phyloP scores from a whole-genome alignment of 2,888 invertebrate genomes.

The Drosophila rellima region DNA sequence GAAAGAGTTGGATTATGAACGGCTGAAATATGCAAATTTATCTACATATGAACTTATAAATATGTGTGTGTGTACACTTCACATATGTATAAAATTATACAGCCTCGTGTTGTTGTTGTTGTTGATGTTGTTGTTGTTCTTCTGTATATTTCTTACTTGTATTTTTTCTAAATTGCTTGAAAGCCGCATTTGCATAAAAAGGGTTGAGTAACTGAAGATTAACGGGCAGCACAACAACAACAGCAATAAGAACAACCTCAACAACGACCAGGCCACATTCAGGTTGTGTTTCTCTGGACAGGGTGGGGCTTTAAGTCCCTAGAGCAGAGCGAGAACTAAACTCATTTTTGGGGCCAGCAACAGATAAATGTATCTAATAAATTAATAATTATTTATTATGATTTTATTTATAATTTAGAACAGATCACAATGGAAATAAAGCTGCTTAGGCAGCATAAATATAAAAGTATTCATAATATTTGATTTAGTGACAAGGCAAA shows the following conservation, averaged over 20 bases:
- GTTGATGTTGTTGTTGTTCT: slow-evolving; percentile 33
- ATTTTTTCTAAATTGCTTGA: slow-evolving; percentile 74
- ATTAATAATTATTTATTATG: slow-evolving; percentile 4
- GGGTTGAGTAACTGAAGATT: slow-evolving; percentile 82
- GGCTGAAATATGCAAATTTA: slow-evolving; percentile 80
- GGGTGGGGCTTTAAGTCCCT: slow-evolving; percentile 50
- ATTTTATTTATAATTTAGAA: slow-evolving; percentile 2
- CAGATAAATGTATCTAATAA: slow-evolving; percentile 7
- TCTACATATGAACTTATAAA: slow-evolving; percentile 76
- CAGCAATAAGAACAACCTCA: slow-evolving; percentile 18
- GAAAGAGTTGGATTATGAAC: slow-evolving; percentile 82
- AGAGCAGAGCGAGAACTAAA: slow-evolving; percentile 10
- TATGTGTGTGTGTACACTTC: slow-evolving; percentile 43
- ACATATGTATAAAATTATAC: slow-evolving; percentile 70
- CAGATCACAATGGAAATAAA: slow-evolving; percentile 12
- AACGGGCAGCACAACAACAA: slow-evolving; percentile 63
- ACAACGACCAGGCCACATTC: slow-evolving; percentile 12
- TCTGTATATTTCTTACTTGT: slow-evolving; percentile 67
- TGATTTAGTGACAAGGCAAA: slow-evolving; percentile 12
- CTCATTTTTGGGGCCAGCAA: neutral
- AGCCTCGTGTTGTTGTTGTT: slow-evolving; percentile 49
- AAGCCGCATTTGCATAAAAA: slow-evolving; percentile 78
- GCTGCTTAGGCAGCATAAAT: slow-evolving; percentile 30
- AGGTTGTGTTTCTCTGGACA: slow-evolving; percentile 50
- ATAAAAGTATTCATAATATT: slow-evolving; percentile 36